Conservation (phyloP, 2,113 vertebrate genomes). For the Xerus inauris region DNA sequence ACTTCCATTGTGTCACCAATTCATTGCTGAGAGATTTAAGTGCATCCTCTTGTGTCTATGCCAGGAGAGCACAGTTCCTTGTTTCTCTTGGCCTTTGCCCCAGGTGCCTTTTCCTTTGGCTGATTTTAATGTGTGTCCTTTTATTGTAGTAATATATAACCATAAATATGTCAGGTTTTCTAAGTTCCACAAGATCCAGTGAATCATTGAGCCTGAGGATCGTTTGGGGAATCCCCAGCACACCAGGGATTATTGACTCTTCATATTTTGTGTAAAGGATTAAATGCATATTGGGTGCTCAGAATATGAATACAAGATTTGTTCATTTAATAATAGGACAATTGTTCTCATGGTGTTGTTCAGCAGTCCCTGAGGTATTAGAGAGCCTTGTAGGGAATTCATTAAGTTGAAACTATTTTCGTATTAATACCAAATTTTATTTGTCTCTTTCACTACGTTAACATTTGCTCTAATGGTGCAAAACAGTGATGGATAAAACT, state of each 20-base stretch:
- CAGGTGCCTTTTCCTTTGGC: background rate
- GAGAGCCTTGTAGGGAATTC: background rate
- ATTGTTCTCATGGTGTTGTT: constrained; percentile 14
- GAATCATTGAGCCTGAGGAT: background rate
- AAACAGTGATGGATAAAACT: background rate
- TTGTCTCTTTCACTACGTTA: background rate
- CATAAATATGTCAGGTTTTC: background rate
- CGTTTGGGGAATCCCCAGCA: background rate
- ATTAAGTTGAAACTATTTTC: constrained; percentile 17
- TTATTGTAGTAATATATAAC: constrained; percentile 24
- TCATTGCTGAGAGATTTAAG: background rate
- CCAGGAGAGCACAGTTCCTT: background rate
- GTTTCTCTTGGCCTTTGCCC: background rate
- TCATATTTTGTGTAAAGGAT: constrained; percentile 30
- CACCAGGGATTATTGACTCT: background rate
- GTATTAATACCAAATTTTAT: constrained; percentile 7
- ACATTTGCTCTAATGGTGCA: background rate
- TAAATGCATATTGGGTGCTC: background rate
- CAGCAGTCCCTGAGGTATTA: background rate
- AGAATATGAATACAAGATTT: background rate
- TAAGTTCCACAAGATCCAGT: background rate
- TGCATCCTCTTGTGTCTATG: background rate
- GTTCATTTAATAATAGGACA: background rate
- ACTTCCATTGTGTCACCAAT: background rate
- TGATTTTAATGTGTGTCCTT: constrained; percentile 28